Base-by-base conservation (phyloP, 92 coral and sea anemone genomes). In the Epizoanthus illoricatus region DNA sequence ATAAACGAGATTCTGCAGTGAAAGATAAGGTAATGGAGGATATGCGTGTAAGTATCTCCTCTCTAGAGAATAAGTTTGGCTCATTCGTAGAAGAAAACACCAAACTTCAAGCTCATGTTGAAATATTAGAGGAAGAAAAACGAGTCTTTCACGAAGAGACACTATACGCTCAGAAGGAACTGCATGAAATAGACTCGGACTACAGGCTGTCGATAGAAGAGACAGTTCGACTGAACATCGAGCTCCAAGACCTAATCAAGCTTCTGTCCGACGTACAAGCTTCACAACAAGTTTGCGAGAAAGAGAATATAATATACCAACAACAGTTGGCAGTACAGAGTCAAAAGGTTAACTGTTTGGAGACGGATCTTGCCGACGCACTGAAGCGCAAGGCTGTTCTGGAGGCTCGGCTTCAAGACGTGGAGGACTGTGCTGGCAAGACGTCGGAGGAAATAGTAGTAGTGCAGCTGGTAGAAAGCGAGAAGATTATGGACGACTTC, bases 211-310 rank as follows among this genome's bases (percentile, higher is more conserved):
- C 95, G 45, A 87, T 79, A 64, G 94, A 96, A 62, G 99, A 96
- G 43, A 89, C 92, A 57, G 99, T 91, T 75, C 86, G 89, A 42
- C 87, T 95, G 18, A 89, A 87, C 36, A 84, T 87, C 9, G 99
- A 96, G 60, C 85, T 96, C 60, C 94, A 93, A 81, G 97, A 87
- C 19, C 86, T 93, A 47, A 85, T 91, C 85, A 93, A 86, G 83
- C 89, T 90, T 69, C 86, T 88, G 10, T 92, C 98, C 58, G 99
- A 96, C 80, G 92, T 96, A 9, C 99, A 96, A 85, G 97, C 98
- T 19, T 89, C 97, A 18, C 92, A 86, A 24, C 90, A 93, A 60
- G 68, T 87, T 52, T 91, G 98, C 28, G 97, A 96, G 59, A 93
- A 94, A 62, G 92, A 89, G 54, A 90, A 90, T 68, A 61, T 79